Conservation (phyloP, 2,797 vertebrate species). For the Limnodromus scolopaceus region DNA sequence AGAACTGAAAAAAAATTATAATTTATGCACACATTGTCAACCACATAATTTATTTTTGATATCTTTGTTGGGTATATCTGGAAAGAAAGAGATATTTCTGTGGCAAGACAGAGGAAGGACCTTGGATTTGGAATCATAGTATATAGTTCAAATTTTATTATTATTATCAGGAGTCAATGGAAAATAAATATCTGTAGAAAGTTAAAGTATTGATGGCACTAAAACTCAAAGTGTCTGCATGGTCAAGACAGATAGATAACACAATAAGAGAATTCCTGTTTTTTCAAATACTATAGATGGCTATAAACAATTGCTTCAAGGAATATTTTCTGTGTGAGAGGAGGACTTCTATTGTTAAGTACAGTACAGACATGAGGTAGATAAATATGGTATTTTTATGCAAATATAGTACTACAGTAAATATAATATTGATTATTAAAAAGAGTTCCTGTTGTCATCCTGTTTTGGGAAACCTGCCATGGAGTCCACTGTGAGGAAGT, state of each 20-base stretch:
- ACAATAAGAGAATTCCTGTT: neutral
- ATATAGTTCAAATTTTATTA: neutral
- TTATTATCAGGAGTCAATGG: neutral
- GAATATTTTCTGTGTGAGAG: neutral
- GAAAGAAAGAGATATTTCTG: neutral
- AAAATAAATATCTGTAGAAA: neutral
- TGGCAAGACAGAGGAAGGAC: neutral
- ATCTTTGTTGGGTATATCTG: neutral
- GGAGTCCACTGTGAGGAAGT: neutral
- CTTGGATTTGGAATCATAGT: neutral
- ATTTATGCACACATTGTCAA: neutral
- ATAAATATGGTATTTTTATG: neutral
- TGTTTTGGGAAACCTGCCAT: neutral
- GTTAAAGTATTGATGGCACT: neutral
- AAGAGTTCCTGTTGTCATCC: neutral
- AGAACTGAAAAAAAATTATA: neutral
- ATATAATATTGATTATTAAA: neutral
- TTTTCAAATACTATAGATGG: neutral
- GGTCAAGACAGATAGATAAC: neutral
- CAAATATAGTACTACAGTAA: neutral
- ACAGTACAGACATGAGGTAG: neutral
- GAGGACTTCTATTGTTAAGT: neutral
- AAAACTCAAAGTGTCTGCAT: neutral
- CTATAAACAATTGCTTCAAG: neutral
- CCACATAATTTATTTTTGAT: neutral